These are phyloP conservation scores for Nebria brevicollis DNA, from an alignment of 2,888 invertebrate genomes.

Conservation along the genomic window DNA sequence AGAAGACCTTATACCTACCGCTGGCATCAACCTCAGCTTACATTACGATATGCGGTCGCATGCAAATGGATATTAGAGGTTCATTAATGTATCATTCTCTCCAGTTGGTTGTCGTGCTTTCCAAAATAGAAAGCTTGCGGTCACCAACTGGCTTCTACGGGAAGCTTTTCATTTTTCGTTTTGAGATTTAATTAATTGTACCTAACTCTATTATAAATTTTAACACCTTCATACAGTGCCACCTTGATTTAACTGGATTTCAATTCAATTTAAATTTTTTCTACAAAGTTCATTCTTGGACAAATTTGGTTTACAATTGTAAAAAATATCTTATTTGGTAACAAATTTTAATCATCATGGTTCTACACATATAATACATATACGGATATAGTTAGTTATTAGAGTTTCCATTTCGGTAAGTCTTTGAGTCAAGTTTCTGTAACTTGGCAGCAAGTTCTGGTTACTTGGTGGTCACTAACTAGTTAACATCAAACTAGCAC, in stretches of 20 bases:
- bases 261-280: too few relatives aligned
- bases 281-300: too few relatives aligned
- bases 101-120: neutral
- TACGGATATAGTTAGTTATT: neutral
- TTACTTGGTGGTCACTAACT: conserved; percentile 45
- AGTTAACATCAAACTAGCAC: conserved; percentile 29
- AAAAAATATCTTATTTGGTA: neutral
- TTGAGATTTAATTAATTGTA: neutral
- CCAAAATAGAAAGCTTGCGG: neutral
- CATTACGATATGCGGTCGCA: conserved; percentile 24
- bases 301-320: too few relatives aligned
- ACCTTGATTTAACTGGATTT: too few relatives aligned
- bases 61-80: conserved; percentile 25
- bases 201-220: neutral
- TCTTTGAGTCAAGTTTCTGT: conserved; percentile 33
- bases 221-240: neutral
- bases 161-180: neutral
- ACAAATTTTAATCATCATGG: conserved; percentile 8
- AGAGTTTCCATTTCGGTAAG: conserved; percentile 36
- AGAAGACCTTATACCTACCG: conserved; percentile 18
- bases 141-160: neutral
- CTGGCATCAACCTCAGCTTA: conserved; percentile 3
- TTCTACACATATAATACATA: neutral
- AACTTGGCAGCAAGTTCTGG: conserved; percentile 39
- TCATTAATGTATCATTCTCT: conserved; percentile 23